Percentiles rank a stretch among this genome's conserved stretches.
Conservation (phyloP, 2,888 invertebrate species). For the Acanthopleura granulata region DNA sequence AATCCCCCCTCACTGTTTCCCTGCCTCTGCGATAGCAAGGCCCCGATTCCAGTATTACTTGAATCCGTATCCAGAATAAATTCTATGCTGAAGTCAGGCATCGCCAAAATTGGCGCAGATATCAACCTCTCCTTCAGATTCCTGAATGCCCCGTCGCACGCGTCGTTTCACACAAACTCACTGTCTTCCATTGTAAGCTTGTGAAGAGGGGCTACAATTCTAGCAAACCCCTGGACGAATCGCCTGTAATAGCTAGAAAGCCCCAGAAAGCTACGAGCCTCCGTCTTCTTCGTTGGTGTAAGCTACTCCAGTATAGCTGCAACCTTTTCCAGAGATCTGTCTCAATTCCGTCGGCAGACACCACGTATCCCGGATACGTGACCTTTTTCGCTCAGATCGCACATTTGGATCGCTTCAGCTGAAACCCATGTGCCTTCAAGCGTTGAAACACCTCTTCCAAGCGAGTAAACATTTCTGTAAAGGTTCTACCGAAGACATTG, state of each 20-base stretch:
- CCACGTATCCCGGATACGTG: constrained; percentile 25
- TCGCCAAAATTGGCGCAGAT: constrained; percentile 30
- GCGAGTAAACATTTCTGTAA: constrained; percentile 27
- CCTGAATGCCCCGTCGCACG: constrained; percentile 31
- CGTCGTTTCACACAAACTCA: constrained; percentile 28
- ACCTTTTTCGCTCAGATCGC: constrained; percentile 25
- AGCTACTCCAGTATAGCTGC: neutral
- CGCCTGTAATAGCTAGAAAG: constrained; percentile 29
- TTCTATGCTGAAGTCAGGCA: constrained; percentile 28
- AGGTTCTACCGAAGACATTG: constrained; percentile 32
- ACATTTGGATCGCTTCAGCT: constrained; percentile 42
- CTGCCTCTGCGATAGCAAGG: no score
- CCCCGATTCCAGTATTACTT: no score
- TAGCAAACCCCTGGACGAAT: constrained; percentile 26
- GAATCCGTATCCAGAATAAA: no score
- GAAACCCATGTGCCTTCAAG: constrained; percentile 35
- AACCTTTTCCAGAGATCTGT: constrained; percentile 21
- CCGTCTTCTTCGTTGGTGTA: constrained; percentile 2
- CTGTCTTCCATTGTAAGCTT: constrained; percentile 23
- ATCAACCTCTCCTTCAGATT: constrained; percentile 21
- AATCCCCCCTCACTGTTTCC: no score
- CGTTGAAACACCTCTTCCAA: constrained; percentile 34
- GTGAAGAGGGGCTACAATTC: constrained; percentile 23
- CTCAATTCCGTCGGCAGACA: constrained; percentile 16
- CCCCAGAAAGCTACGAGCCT: constrained; percentile 24